Percentiles rank a stretch among this genome's conserved stretches.
Conservation (phyloP, 2,113 vertebrate species). For the Sinocyclocheilus anophthalmus region DNA sequence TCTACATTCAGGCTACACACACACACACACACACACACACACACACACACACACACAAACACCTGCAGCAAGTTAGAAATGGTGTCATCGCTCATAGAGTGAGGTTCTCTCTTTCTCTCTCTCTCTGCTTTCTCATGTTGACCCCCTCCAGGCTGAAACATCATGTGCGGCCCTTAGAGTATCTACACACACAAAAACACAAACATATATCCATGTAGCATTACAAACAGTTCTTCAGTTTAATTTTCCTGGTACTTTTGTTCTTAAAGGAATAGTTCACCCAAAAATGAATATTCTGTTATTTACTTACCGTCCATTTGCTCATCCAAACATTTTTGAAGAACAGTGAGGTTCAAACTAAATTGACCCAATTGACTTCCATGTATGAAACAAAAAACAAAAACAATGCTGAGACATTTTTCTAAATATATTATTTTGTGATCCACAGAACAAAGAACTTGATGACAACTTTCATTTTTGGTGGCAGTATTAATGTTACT, state of each 20-base stretch:
- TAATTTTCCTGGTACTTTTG: background rate
- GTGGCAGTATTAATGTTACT: too few species aligned
- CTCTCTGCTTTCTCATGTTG: constrained; percentile 12
- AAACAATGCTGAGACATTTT: background rate
- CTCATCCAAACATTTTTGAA: background rate
- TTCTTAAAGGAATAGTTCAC: background rate
- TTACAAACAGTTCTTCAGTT: background rate
- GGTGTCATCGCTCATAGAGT: constrained; percentile 52
- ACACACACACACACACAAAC: constrained; percentile 34
- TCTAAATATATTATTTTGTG: too few species aligned
- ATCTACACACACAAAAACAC: constrained; percentile 7
- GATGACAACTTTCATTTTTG: background rate
- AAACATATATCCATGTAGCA: background rate
- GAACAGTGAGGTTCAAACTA: background rate
- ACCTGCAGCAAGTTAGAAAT: constrained; percentile 57
- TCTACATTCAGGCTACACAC: constrained; percentile 34
- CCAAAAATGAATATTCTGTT: background rate
- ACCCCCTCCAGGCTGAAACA: constrained; percentile 20
- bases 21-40: constrained; percentile 43
- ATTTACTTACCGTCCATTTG: background rate
- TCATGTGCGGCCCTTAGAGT: constrained; percentile 21
- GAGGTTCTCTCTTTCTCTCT: background rate
- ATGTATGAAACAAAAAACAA: background rate
- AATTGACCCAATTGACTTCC: background rate
- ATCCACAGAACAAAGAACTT: background rate